phyloP scores from a whole-genome alignment of 2,888 invertebrate genomes.

The Hyposoter dolosus region DNA sequence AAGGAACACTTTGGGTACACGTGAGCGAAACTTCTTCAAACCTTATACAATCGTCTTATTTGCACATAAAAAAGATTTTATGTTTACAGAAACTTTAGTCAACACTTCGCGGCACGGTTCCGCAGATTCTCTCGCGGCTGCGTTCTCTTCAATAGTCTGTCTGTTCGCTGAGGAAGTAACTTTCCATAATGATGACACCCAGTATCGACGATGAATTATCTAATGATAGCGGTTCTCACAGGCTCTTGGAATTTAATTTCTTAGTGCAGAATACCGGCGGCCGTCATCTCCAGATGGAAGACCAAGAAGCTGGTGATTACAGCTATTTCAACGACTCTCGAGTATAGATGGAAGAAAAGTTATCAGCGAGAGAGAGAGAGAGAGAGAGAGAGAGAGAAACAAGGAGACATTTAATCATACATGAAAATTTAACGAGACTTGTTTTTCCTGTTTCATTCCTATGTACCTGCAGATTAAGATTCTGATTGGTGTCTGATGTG shows the following conservation, averaged over 20 bases:
- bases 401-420: neutral
- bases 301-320: constrained; percentile 54
- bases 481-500: no score
- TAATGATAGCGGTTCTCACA: constrained; percentile 31
- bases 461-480: neutral
- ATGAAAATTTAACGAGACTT: neutral
- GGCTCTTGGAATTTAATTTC: constrained; percentile 55
- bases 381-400: constrained; percentile 14
- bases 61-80: no score
- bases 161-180: constrained; percentile 17
- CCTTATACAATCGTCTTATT: no score
- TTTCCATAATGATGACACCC: constrained; percentile 23
- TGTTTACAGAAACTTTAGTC: neutral
- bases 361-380: constrained; percentile 16
- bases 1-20: neutral
- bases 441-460: neutral
- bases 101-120: neutral
- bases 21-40: neutral
- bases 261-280: neutral
- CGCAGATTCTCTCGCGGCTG: no score
- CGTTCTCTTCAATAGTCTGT: neutral
- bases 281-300: constrained; percentile 37
- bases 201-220: constrained; percentile 36
- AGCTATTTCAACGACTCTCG: constrained; percentile 44
- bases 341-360: constrained; percentile 43